Evolutionary conservation across 2,797 vertebrate species (phyloP).

Genomic region (Ataeniobius toweri): DNA sequence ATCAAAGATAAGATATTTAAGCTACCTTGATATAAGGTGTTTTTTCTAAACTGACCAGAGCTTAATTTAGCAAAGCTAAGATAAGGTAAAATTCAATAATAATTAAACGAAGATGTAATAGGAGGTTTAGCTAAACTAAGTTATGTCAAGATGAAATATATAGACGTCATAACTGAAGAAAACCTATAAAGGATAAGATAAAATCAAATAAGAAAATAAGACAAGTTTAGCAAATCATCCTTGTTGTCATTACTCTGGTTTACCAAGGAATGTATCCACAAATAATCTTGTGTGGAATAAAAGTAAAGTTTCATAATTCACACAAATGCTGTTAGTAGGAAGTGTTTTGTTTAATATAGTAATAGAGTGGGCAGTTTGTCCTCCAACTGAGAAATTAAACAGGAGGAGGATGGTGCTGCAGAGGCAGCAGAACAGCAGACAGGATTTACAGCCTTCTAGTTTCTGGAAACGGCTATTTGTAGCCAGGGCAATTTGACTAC

Average conservation of each 20-base stretch:
- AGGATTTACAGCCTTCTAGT: constrained; percentile 50
- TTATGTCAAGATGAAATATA: neutral
- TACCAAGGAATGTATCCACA: constrained; percentile 21
- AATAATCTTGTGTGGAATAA: constrained; percentile 30
- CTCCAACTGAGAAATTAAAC: constrained; percentile 54
- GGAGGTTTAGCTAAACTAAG: neutral
- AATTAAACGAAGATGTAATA: neutral
- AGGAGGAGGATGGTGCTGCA: constrained; percentile 44
- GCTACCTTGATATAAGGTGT: neutral
- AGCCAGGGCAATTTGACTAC: constrained; percentile 43
- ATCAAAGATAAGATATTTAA: neutral
- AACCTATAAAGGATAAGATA: neutral
- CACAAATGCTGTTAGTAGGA: constrained; percentile 63
- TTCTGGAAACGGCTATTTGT: constrained; percentile 27
- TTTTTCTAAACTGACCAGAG: neutral
- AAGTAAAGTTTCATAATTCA: constrained; percentile 63
- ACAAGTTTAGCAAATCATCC: neutral
- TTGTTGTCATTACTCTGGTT: constrained; percentile 15
- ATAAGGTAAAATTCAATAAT: neutral
- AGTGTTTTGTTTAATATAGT: constrained; percentile 40
- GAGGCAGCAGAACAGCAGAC: constrained; percentile 38
- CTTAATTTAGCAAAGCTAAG: no score
- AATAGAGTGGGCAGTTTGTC: neutral
- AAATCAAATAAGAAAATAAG: neutral
- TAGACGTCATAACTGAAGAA: neutral